These are phyloP conservation scores for pig (Sus scrofa) DNA, from an alignment of 2,113 vertebrate species.

Conservation along the genomic window DNA sequence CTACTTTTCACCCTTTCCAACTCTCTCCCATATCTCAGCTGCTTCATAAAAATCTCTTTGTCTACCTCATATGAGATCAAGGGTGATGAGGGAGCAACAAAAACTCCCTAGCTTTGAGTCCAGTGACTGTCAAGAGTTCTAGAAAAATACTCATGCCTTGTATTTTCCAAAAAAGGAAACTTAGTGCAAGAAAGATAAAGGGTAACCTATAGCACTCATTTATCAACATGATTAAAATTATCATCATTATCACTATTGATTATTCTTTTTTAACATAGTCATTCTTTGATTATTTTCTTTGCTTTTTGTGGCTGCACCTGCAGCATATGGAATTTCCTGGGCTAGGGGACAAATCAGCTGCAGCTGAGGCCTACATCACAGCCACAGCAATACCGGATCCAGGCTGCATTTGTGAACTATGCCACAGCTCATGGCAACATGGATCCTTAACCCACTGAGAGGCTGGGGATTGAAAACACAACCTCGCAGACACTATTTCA, in stretches of 20 bases:
- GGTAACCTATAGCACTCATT: conserved; percentile 16
- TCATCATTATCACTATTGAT: conserved; percentile 7
- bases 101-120: conserved; percentile 19
- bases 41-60: conserved; percentile 61
- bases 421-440: too few species aligned
- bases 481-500: too few species aligned
- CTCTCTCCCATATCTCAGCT: conserved; percentile 24
- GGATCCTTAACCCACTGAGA: too few species aligned
- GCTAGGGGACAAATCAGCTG: too few species aligned
- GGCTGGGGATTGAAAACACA: too few species aligned
- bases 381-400: too few species aligned
- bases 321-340: too few species aligned
- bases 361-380: too few species aligned
- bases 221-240: background rate
- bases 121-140: conserved; percentile 54
- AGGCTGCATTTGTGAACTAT: too few species aligned
- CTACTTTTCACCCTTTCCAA: conserved; percentile 52
- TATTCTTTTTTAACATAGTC: conserved; percentile 12
- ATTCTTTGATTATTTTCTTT: conserved; percentile 47
- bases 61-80: conserved; percentile 27
- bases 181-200: conserved; percentile 11
- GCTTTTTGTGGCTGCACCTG: too few species aligned
- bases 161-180: conserved; percentile 55
- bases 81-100: conserved; percentile 22
- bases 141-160: background rate